Conservation (phyloP, 2,797 vertebrate species). For the Gadopsis bispinosus region DNA sequence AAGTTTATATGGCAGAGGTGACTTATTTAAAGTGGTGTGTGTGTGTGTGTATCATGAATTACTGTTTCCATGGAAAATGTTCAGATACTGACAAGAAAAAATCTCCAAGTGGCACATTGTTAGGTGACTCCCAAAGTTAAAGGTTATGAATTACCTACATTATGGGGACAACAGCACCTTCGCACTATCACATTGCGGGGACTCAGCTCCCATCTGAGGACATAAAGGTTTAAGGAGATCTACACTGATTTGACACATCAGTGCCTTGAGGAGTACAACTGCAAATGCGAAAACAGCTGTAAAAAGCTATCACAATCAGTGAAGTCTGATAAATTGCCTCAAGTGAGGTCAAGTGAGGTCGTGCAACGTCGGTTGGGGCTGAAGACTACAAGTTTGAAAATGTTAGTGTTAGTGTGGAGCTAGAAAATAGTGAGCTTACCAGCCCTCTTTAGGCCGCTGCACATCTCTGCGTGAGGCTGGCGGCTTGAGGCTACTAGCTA, state of each 20-base stretch:
- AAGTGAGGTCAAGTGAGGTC: neutral
- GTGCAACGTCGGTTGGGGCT: neutral
- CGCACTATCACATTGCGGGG: neutral
- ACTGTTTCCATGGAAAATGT: constrained; percentile 44
- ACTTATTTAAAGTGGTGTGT: constrained; percentile 5
- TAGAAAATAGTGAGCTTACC: neutral
- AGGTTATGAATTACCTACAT: constrained; percentile 39
- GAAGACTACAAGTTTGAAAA: neutral
- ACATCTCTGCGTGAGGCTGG: no score
- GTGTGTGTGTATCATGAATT: neutral
- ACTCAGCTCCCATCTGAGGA: neutral
- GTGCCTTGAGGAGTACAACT: neutral
- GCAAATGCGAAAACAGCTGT: no score
- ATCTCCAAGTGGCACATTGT: constrained; percentile 53
- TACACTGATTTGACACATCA: neutral
- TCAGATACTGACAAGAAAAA: constrained; percentile 64
- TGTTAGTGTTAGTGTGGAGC: neutral
- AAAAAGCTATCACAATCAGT: no score
- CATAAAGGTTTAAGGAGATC: neutral
- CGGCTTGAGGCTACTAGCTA: neutral
- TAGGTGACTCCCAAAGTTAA: constrained; percentile 56
- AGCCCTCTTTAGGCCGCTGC: neutral
- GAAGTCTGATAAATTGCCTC: constrained; percentile 15
- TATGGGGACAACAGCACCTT: constrained; percentile 4
- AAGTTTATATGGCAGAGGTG: no score